Evolutionary conservation across 2,113 vertebrate species (phyloP).

Genomic region (Ornithorhynchus anatinus): DNA sequence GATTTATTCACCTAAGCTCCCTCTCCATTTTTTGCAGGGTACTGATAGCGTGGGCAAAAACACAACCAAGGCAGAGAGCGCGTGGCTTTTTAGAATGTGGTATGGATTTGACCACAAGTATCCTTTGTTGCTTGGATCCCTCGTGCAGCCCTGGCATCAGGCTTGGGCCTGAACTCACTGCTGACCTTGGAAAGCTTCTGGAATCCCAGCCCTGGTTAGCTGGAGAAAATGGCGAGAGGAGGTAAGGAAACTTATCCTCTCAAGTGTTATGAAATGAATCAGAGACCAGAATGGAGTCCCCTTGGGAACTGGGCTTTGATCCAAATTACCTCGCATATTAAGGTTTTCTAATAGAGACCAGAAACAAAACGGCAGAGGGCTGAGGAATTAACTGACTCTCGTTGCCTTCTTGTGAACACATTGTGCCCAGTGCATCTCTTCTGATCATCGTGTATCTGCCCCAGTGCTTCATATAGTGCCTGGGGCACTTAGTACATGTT

Average conservation of each 20-base stretch:
- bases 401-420: neutral
- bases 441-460: no score
- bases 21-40: slow-evolving; percentile 61
- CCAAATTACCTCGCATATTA: neutral
- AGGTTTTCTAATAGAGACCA: neutral
- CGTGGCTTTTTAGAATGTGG: slow-evolving; percentile 78
- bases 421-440: no score
- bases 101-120: slow-evolving; percentile 86
- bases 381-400: neutral
- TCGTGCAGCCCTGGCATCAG: no score
- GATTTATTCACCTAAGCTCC: slow-evolving; percentile 11
- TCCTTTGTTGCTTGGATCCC: slow-evolving; percentile 69
- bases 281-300: neutral
- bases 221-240: no score
- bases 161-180: no score
- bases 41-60: slow-evolving; percentile 54
- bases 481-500: no score
- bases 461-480: no score
- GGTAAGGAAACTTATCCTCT: no score
- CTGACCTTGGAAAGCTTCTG: no score
- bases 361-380: neutral
- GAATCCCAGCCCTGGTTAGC: neutral
- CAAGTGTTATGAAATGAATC: neutral
- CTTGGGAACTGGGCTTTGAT: neutral
- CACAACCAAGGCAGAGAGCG: slow-evolving; percentile 71